A percentile compares a stretch with the other conserved stretches of the same genome.
These are phyloP conservation scores for Pseudorasbora parva DNA, from an alignment of 2,113 vertebrate genomes.

Conservation along the genomic window DNA sequence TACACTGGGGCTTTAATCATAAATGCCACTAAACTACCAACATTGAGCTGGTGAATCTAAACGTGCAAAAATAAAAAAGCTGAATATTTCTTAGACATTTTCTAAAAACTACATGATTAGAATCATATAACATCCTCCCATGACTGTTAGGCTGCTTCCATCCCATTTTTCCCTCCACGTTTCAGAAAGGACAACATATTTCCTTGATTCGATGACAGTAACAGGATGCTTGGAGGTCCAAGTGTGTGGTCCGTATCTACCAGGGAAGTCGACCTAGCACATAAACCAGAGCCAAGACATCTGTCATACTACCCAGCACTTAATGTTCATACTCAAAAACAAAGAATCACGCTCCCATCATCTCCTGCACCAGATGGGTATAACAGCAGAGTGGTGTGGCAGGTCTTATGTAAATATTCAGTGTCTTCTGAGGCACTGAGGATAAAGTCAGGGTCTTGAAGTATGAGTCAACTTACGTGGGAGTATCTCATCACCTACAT, in stretches of 20 bases:
- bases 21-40: background rate
- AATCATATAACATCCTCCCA: background rate
- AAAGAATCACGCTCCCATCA: conserved; percentile 48
- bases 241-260: conserved; percentile 73
- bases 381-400: conserved; percentile 64
- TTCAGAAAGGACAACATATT: conserved; percentile 59
- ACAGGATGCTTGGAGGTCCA: conserved; percentile 42
- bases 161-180: background rate
- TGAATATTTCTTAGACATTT: background rate
- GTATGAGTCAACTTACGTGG: conserved; percentile 64
- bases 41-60: background rate
- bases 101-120: background rate
- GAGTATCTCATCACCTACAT: conserved; percentile 68
- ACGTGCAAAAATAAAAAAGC: background rate
- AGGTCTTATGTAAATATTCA: conserved; percentile 58
- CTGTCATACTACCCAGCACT: conserved; percentile 70
- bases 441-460: conserved; percentile 67
- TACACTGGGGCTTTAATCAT: background rate
- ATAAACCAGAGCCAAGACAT: conserved; percentile 71
- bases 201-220: conserved; percentile 46
- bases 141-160: background rate
- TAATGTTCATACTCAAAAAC: conserved; percentile 63
- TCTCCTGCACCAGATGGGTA: conserved; percentile 58
- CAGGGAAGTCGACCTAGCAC: conserved; percentile 53
- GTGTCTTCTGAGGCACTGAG: conserved; percentile 39